These are phyloP conservation scores for Pantelozetes paolii DNA, from an alignment of 2,888 invertebrate genomes.

Conservation along the genomic window DNA sequence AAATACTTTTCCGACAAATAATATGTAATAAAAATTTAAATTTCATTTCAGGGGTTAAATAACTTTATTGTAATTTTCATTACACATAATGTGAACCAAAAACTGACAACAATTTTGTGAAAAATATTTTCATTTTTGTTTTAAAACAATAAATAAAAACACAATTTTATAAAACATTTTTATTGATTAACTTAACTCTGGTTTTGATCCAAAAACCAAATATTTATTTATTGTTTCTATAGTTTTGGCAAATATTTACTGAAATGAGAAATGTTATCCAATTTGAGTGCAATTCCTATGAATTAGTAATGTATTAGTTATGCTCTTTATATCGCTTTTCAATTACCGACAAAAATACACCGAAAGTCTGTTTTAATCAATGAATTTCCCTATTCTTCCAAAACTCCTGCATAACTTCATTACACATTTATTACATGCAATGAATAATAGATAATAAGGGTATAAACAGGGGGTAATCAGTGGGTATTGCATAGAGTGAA, in stretches of 20 bases:
- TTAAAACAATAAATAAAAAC: too few relatives aligned
- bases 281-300: slow-evolving; percentile 1
- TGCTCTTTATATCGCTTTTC: background rate
- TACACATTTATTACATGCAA: background rate
- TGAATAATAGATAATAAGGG: too few relatives aligned
- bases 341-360: background rate
- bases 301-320: background rate
- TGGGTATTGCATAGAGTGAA: too few relatives aligned
- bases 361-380: background rate
- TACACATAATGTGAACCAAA: too few relatives aligned
- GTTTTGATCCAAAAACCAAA: background rate
- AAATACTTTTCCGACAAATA: too few relatives aligned
- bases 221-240: background rate
- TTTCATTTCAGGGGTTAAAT: too few relatives aligned
- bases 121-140: too few relatives aligned
- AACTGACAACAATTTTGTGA: too few relatives aligned
- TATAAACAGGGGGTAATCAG: too few relatives aligned
- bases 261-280: background rate
- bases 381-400: background rate
- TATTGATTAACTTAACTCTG: background rate
- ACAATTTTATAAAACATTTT: too few relatives aligned
- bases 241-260: background rate
- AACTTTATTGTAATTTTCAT: too few relatives aligned
- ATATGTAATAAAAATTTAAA: too few relatives aligned
- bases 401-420: background rate